phyloP scores from a whole-genome alignment of 2,113 vertebrate species.

The Cariama cristata region DNA sequence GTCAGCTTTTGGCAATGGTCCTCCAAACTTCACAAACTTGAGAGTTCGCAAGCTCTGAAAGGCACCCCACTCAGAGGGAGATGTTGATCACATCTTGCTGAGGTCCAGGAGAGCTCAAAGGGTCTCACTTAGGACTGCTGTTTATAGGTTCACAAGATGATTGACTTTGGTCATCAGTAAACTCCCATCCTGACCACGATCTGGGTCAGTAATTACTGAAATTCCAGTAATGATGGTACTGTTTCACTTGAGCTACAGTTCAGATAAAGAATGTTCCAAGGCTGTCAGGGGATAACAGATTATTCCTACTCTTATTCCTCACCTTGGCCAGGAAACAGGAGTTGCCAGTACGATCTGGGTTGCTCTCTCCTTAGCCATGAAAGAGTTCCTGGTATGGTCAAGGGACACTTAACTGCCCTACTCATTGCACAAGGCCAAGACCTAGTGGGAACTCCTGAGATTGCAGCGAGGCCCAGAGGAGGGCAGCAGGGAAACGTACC shows the following conservation, averaged over 20 bases:
- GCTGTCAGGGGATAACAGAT: background rate
- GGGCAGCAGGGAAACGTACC: background rate
- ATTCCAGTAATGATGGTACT: background rate
- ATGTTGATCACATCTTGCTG: too few species aligned
- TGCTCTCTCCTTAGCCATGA: background rate
- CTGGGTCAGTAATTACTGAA: too few species aligned
- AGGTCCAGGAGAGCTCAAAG: too few species aligned
- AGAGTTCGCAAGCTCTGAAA: too few species aligned
- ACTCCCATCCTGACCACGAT: too few species aligned
- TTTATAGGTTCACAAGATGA: too few species aligned
- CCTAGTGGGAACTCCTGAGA: background rate
- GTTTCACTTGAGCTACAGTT: background rate
- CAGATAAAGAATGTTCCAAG: background rate
- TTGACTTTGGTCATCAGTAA: too few species aligned
- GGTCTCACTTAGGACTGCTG: too few species aligned
- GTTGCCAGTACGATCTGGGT: rapidly evolving
- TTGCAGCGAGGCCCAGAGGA: background rate
- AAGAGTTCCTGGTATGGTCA: rapidly evolving
- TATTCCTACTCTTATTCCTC: background rate
- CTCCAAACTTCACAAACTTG: too few species aligned
- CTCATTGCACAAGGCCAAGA: background rate
- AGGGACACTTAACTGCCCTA: background rate
- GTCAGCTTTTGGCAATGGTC: too few species aligned
- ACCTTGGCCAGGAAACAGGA: background rate
- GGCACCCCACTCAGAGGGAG: too few species aligned